Base-by-base conservation (phyloP, 2,888 invertebrate genomes). In the Eupithecia centaureata region DNA sequence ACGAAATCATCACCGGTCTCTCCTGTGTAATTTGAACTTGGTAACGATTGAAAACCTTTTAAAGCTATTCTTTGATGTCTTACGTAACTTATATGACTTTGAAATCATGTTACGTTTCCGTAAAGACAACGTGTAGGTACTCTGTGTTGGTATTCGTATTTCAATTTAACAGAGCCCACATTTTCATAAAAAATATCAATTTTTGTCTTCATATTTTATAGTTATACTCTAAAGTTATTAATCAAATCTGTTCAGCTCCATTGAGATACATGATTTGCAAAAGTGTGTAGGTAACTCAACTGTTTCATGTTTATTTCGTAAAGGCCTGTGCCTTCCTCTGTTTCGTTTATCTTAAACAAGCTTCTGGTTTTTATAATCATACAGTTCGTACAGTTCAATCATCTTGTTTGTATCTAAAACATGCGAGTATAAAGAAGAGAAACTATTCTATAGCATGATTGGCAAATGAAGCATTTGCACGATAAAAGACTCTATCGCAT, bases 61-160 rank as follows among this genome's bases (percentile, higher is more conserved):
- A 32, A 57, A 57, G 32, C 33, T 57, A 22, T 57, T 57, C 57
- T 33, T 57, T 57, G 57, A 57, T 32, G 32, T 57, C 32, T 57
- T 18, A 22, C 57, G 32, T 32, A 57, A 57, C 57, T 57, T 57
- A 57, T 57, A 57, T 32, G 32, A 57, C 57, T 57, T 57, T n/a
- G 32, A 56, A 57, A 57, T 32, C 32, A 7, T 32, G 32, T 57
- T 57, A 57, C 18, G 18, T 57, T 32, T 22, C 33, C 33, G 10
- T 22, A n/a, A 32, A 57, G 30, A 28, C 54, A 56, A 3, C 15
- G 54, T 57, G 13, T 32, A n/a, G n/a, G n/a, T n/a, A 57, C 8
- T 30, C 32, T 57, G n/a, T 57, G 3, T 28, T 30, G 30, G 27
- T n/a, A 18, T 57, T 33, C 32, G n/a, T 56, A 1, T 18, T 56